Percentiles rank a stretch among this genome's conserved stretches.
Evolutionary conservation across 1,140 invertebrate genomes (phyloP).

Genomic region (Cheumatopsyche charites): DNA sequence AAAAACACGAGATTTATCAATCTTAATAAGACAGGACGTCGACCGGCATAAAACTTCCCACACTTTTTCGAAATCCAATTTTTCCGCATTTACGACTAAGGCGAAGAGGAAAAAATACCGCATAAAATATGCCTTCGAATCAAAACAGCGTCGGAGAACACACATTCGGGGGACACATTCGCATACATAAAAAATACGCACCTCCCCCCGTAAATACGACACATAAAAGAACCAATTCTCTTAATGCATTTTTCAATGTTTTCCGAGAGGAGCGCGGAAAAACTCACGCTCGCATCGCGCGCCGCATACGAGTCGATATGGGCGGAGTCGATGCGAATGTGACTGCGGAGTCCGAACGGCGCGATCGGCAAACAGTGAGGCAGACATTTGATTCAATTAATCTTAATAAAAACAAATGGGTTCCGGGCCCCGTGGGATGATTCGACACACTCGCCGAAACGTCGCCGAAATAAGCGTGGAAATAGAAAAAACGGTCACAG

Average conservation of each 20-base stretch:
- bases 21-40: no score
- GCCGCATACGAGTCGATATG: not conserved
- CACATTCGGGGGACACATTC: no score
- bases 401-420: conserved; percentile 47
- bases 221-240: conserved; percentile 12
- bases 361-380: conserved; percentile 24
- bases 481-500: conserved; percentile 23
- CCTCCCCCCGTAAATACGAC: no score
- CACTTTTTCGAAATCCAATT: no score
- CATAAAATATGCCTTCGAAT: no score
- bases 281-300: conserved; percentile 16
- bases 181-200: no score
- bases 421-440: conserved; percentile 27
- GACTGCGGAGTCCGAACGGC: not conserved
- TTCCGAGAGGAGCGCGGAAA: conserved; percentile 8
- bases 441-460: conserved; percentile 23
- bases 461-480: conserved; percentile 17
- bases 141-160: no score
- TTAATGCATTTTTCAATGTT: conserved; percentile 29
- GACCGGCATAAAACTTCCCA: no score
- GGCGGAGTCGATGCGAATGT: conserved; percentile 12
- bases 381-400: conserved; percentile 44
- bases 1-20: no score
- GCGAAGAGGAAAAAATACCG: no score
- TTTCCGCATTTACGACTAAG: no score